Percentiles rank a stretch among this genome's conserved stretches.
These are phyloP conservation scores for Brachionus sp. DNA, from an alignment of 1,140 invertebrate species.

Conservation along the genomic window DNA sequence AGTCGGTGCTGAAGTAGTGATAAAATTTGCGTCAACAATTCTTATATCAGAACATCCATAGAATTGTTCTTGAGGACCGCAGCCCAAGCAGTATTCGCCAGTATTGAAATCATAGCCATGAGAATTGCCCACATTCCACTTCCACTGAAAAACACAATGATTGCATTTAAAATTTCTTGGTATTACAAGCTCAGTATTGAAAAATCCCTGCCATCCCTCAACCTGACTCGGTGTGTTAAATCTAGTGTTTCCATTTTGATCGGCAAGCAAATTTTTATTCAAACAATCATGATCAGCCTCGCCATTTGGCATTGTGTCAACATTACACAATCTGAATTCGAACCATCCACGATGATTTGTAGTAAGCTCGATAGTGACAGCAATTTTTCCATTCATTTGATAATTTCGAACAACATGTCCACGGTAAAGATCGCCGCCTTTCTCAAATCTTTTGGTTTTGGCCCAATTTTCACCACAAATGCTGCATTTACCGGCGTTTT, in stretches of 20 bases:
- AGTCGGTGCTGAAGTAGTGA: neutral
- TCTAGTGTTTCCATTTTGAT: conserved; percentile 12
- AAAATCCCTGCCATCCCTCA: neutral
- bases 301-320: neutral
- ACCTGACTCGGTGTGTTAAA: neutral
- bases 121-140: conserved; percentile 45
- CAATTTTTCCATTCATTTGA: neutral
- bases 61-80: conserved; percentile 48
- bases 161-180: conserved; percentile 52
- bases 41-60: conserved; percentile 45
- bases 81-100: conserved; percentile 46
- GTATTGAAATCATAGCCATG: conserved; percentile 44
- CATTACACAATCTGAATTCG: conserved; percentile 50
- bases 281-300: conserved; percentile 29
- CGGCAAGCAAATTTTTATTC: neutral
- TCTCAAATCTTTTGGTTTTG: conserved; percentile 2
- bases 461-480: conserved; percentile 35
- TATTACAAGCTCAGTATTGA: neutral
- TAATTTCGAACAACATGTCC: neutral
- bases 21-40: neutral
- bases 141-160: conserved; percentile 55
- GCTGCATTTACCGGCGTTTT: conserved; percentile 33
- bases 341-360: conserved; percentile 52
- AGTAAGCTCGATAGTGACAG: conserved; percentile 47
- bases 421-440: conserved; percentile 9